Percentiles rank a stretch among this genome's conserved stretches.
Evolutionary conservation across 1,140 invertebrate genomes (phyloP).

Genomic region (Lordiphosa mommai): DNA sequence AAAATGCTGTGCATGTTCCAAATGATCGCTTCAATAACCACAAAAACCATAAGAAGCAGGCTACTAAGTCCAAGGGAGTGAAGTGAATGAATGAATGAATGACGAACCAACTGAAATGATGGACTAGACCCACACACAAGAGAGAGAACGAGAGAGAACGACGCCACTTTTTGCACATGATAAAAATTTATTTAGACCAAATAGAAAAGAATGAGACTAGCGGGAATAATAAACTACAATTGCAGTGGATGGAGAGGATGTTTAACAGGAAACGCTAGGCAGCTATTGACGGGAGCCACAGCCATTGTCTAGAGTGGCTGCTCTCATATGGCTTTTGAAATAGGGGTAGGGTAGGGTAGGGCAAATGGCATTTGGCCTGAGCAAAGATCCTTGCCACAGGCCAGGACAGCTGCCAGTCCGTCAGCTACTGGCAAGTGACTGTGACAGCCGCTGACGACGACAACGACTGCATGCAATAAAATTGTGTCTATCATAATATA

Average conservation of each 20-base stretch:
- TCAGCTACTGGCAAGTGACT: conserved; percentile 8
- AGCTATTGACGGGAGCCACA: conserved; percentile 38
- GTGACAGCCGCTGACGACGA: conserved; percentile 22
- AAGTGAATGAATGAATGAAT: conserved; percentile 43
- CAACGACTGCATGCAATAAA: conserved; percentile 63
- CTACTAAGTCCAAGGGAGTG: conserved; percentile 1
- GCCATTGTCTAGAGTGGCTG: conserved; percentile 38
- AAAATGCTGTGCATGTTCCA: conserved; percentile 75
- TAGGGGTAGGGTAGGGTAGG: neutral
- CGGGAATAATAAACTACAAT: conserved; percentile 74
- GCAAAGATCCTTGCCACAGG: conserved; percentile 7
- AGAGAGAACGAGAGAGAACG: neutral
- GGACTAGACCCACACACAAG: conserved; percentile 12
- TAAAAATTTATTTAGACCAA: conserved; percentile 77
- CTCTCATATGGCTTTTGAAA: conserved; percentile 7
- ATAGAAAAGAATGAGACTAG: conserved; percentile 72
- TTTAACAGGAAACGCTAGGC: conserved; percentile 40
- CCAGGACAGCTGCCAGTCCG: conserved; percentile 5
- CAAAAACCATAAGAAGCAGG: conserved; percentile 76
- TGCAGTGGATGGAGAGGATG: conserved; percentile 9
- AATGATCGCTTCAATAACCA: conserved; percentile 79
- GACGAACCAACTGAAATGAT: conserved; percentile 39
- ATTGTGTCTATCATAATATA: conserved; percentile 68
- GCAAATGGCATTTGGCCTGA: neutral
- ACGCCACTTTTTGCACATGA: conserved; percentile 56